A percentile compares a stretch with the other conserved stretches of the same genome.
Evolutionary conservation across 2,113 vertebrate species (phyloP).

Genomic region (Hippopotamus amphibius): DNA sequence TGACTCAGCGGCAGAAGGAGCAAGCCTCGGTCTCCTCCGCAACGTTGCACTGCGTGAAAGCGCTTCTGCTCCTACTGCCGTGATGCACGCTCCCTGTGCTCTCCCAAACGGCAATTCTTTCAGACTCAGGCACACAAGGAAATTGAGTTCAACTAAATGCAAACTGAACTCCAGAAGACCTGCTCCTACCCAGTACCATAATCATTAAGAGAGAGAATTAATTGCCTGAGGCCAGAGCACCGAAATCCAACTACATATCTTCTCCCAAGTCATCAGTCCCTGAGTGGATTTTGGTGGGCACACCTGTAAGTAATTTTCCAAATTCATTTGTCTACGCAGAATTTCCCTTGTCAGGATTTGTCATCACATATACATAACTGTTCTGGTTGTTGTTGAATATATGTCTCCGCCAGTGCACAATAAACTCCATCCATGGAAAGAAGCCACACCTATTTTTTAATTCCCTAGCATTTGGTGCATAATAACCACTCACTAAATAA

Average conservation of each 20-base stretch:
- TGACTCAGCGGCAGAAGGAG: too few relatives aligned
- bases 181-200: neutral
- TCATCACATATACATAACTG: neutral
- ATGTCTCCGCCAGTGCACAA: neutral
- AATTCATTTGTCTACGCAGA: neutral
- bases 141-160: neutral
- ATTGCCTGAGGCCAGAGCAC: neutral
- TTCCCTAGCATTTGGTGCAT: neutral
- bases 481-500: slow-evolving; percentile 13
- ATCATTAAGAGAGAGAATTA: neutral
- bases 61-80: neutral
- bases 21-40: neutral
- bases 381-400: neutral
- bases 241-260: neutral
- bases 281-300: neutral
- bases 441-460: neutral
- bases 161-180: neutral
- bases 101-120: neutral
- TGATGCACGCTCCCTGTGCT: neutral
- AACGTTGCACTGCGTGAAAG: fast-evolving
- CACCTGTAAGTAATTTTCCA: neutral
- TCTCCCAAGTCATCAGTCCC: neutral
- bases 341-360: neutral
- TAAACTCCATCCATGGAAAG: neutral
- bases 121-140: neutral